Conservation (phyloP, 2,797 vertebrate species). For the Brachymystax lenok region DNA sequence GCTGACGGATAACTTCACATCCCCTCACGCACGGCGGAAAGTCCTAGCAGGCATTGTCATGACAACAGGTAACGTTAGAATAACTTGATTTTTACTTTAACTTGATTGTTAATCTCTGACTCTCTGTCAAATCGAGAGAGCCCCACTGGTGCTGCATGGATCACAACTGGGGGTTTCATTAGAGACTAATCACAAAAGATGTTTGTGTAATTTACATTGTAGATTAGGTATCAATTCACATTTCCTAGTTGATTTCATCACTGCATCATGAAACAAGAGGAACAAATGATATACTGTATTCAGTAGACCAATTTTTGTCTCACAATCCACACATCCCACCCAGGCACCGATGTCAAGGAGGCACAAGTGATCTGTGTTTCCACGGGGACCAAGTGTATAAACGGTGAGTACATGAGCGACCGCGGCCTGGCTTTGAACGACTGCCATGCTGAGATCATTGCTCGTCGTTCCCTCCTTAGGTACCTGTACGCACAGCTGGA, state of each 20-base stretch:
- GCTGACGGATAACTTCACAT: slow-evolving; percentile 87
- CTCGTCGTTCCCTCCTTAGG: slow-evolving; percentile 82
- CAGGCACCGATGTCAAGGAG: slow-evolving; percentile 85
- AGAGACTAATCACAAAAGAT: background rate
- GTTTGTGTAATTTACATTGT: background rate
- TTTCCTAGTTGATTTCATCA: background rate
- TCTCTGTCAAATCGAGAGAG: too few relatives aligned
- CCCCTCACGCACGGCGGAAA: slow-evolving; percentile 86
- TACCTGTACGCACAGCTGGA: slow-evolving; percentile 85
- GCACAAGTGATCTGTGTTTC: slow-evolving; percentile 86
- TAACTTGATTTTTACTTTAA: background rate
- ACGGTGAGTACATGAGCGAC: slow-evolving; percentile 90
- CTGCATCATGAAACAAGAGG: background rate
- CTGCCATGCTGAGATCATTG: slow-evolving; percentile 86
- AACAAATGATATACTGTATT: background rate
- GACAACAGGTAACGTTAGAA: slow-evolving; percentile 81
- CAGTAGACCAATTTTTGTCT: background rate
- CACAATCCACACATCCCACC: background rate
- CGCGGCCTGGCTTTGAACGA: slow-evolving; percentile 86
- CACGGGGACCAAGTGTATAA: slow-evolving; percentile 88
- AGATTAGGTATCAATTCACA: background rate
- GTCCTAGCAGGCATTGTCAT: slow-evolving; percentile 87
- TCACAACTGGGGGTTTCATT: background rate
- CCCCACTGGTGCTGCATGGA: background rate
- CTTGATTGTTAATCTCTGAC: background rate